phyloP scores from a whole-genome alignment of 1,140 invertebrate genomes.

The Cyclina sinensis region DNA sequence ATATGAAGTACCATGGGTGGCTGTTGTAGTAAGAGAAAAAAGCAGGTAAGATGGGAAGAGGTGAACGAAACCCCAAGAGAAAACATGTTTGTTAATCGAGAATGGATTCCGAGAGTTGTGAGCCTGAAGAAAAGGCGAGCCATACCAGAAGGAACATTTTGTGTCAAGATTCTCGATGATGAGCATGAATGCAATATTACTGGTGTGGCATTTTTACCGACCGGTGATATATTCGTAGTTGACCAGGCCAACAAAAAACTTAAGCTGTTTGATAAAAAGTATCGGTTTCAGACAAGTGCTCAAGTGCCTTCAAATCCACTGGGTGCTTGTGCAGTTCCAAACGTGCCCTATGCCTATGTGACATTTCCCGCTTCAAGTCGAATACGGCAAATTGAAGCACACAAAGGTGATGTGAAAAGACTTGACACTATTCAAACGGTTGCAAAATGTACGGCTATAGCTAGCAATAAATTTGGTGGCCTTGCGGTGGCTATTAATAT shows the following conservation, averaged over 20 bases:
- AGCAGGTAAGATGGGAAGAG: slow-evolving; percentile 24
- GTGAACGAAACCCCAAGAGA: slow-evolving; percentile 22
- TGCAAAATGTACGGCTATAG: slow-evolving; percentile 51
- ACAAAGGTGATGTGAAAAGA: slow-evolving; percentile 21
- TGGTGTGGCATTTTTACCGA: slow-evolving; percentile 38
- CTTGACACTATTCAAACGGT: slow-evolving; percentile 56
- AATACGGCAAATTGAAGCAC: slow-evolving; percentile 33
- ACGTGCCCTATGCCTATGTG: slow-evolving; percentile 18
- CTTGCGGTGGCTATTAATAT: slow-evolving; percentile 45
- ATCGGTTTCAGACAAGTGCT: slow-evolving; percentile 27
- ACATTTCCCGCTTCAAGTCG: slow-evolving; percentile 57
- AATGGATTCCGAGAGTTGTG: slow-evolving; percentile 56
- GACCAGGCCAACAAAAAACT: slow-evolving; percentile 54
- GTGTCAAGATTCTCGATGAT: slow-evolving; percentile 45
- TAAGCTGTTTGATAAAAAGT: slow-evolving; percentile 52
- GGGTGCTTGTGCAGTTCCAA: background rate
- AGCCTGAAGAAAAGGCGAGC: slow-evolving; percentile 11
- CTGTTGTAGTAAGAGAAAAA: background rate
- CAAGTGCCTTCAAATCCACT: slow-evolving; percentile 46
- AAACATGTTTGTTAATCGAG: slow-evolving; percentile 46
- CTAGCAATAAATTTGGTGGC: slow-evolving; percentile 49
- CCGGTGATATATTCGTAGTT: slow-evolving; percentile 48
- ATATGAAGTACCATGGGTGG: slow-evolving; percentile 7
- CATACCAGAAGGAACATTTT: slow-evolving; percentile 27
- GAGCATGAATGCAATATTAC: slow-evolving; percentile 49